These are phyloP conservation scores for Eubucco bourcierii DNA, from an alignment of 2,113 vertebrate species.

Conservation along the genomic window DNA sequence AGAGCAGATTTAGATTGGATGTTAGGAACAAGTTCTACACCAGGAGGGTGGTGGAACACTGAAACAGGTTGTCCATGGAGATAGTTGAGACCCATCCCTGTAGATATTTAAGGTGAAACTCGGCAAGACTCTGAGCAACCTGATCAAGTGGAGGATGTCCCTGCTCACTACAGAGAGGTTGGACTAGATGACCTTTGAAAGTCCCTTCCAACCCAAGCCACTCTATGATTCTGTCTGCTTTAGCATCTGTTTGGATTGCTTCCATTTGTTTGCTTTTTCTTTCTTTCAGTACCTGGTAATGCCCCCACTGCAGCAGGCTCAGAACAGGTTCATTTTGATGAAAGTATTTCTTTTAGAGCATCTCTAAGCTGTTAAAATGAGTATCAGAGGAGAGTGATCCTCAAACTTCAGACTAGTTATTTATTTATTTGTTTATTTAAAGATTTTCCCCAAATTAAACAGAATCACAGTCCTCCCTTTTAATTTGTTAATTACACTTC, in stretches of 20 bases:
- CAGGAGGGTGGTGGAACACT: no score
- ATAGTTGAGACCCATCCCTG: no score
- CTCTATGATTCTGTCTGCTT: not conserved
- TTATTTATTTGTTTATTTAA: conserved; percentile 24
- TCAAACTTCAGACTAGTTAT: conserved; percentile 22
- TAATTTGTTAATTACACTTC: conserved; percentile 72
- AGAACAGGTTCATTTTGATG: not conserved
- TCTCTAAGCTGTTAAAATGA: conserved; percentile 8
- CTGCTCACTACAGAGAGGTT: no score
- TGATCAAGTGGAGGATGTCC: no score
- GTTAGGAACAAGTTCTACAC: no score
- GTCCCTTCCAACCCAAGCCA: no score
- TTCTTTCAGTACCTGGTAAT: not conserved
- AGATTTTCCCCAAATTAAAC: conserved; percentile 53
- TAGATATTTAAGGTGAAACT: no score
- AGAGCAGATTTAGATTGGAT: no score
- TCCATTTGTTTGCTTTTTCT: not conserved
- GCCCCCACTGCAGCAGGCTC: conserved; percentile 1
- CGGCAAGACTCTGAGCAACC: no score
- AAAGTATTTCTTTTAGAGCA: not conserved
- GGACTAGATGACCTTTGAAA: no score
- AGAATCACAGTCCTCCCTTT: conserved; percentile 55
- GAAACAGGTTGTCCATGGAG: no score
- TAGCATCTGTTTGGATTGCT: conserved; percentile 3
- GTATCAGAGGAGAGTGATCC: not conserved